Conservation (phyloP, 2,113 vertebrate species). For the Conger conger region DNA sequence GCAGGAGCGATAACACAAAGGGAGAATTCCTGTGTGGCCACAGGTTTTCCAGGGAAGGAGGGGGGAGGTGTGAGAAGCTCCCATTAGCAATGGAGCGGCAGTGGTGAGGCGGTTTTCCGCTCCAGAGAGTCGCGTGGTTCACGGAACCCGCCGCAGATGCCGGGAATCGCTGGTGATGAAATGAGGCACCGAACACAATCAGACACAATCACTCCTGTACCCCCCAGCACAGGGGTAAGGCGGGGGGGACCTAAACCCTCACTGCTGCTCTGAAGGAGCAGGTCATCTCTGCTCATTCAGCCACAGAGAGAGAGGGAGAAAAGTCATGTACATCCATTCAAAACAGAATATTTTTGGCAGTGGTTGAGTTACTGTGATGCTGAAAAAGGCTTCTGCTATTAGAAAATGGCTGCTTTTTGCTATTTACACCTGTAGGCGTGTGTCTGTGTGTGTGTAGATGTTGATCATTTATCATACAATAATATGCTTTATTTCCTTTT, state of each 20-base stretch:
- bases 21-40: neutral
- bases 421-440: neutral
- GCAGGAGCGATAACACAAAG: too few species aligned
- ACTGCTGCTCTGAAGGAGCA: neutral
- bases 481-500: neutral
- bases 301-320: neutral
- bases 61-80: neutral
- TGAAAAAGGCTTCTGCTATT: neutral
- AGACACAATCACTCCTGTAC: neutral
- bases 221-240: neutral
- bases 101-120: neutral
- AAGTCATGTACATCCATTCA: neutral
- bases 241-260: neutral
- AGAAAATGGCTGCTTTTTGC: neutral
- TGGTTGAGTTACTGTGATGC: neutral
- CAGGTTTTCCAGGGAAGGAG: neutral
- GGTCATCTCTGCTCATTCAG: neutral
- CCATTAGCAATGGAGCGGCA: neutral
- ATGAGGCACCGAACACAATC: neutral
- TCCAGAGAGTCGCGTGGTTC: neutral
- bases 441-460: neutral
- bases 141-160: neutral
- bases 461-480: neutral
- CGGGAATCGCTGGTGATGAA: neutral
- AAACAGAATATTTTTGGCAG: neutral